A percentile compares a stretch with the other conserved stretches of the same genome.
Conservation (phyloP, 2,113 vertebrate genomes). For the Entelurus aequoreus region DNA sequence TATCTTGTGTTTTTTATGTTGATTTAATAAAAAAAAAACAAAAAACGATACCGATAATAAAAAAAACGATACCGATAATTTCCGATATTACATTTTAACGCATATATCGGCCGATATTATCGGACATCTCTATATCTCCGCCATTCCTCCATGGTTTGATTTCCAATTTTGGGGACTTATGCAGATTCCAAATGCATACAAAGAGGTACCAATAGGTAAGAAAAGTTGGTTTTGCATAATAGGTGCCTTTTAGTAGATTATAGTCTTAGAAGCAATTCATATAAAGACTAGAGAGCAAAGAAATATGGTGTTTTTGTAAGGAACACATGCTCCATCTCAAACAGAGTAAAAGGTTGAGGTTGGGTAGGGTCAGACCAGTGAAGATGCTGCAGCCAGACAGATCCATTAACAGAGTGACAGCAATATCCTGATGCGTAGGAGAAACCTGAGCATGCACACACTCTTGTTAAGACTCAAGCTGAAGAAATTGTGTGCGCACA, state of each 20-base stretch:
- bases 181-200: too few species aligned
- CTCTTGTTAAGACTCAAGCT: background rate
- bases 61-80: too few species aligned
- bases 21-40: too few species aligned
- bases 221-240: too few species aligned
- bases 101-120: too few species aligned
- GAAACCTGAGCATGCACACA: background rate
- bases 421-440: conserved; percentile 34
- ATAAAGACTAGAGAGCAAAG: background rate
- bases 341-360: conserved; percentile 10
- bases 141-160: too few species aligned
- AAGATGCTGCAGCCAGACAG: conserved; percentile 15
- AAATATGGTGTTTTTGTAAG: conserved; percentile 1
- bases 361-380: conserved; percentile 13
- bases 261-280: background rate
- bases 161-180: too few species aligned
- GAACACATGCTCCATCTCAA: conserved; percentile 10
- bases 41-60: too few species aligned
- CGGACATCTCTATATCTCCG: too few species aligned
- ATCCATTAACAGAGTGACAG: conserved; percentile 38
- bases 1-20: too few species aligned
- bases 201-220: too few species aligned
- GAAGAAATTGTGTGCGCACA: background rate
- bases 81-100: too few species aligned
- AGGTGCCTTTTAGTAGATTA: background rate